phyloP scores from a whole-genome alignment of 2,888 invertebrate genomes.

The Horisme vitalbata region DNA sequence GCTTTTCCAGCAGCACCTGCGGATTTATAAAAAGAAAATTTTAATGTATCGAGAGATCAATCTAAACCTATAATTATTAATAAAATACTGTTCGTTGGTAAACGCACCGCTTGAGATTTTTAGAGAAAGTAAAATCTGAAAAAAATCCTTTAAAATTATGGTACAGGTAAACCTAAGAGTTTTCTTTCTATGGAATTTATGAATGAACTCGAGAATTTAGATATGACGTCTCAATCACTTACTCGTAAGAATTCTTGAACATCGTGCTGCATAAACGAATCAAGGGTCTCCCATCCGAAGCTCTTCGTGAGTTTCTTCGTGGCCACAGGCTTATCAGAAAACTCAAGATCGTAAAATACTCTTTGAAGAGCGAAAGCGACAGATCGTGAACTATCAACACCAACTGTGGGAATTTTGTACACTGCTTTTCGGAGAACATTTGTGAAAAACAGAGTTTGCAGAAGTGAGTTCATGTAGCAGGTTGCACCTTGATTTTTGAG shows the following conservation, averaged over 20 bases:
- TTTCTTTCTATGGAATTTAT: no score
- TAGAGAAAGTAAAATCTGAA: no score
- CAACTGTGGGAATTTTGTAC: slow-evolving; percentile 99
- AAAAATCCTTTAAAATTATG: no score
- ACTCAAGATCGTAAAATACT: slow-evolving; percentile 98
- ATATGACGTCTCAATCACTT: slow-evolving; percentile 32
- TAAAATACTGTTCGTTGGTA: no score
- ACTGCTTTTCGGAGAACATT: slow-evolving; percentile 95
- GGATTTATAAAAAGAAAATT: no score
- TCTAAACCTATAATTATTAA: no score
- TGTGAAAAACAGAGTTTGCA: slow-evolving; percentile 99
- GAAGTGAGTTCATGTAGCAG: slow-evolving; percentile 99
- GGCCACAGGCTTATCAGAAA: slow-evolving; percentile 98
- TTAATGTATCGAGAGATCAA: no score
- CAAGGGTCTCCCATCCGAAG: slow-evolving; percentile 99
- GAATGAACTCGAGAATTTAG: no score
- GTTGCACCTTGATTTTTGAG: slow-evolving; percentile 99
- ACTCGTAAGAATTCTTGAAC: slow-evolving; percentile 94
- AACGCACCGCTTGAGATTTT: no score
- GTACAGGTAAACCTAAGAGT: no score
- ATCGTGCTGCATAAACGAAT: slow-evolving; percentile 99
- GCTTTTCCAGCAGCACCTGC: slow-evolving; percentile 94
- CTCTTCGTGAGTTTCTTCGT: slow-evolving; percentile 99
- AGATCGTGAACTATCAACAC: slow-evolving; percentile 92
- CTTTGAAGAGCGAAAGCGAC: slow-evolving; percentile 98